Percentiles rank a stretch among this genome's conserved stretches.
Conservation (phyloP, 2,888 invertebrate genomes). For the Lapara coniferarum region DNA sequence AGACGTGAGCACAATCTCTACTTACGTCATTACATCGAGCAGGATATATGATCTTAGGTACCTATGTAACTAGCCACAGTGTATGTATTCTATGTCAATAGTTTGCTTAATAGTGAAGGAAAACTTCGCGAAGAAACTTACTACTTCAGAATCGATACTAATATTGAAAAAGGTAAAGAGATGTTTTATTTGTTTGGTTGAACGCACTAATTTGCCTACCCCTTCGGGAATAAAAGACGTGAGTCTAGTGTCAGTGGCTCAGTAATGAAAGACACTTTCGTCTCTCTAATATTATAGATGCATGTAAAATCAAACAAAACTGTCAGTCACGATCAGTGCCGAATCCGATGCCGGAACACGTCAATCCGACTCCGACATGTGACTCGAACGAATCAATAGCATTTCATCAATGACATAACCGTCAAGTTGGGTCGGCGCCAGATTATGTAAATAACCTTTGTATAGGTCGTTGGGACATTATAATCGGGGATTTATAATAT, state of each 20-base stretch:
- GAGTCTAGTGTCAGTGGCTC: no score
- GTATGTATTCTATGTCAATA: no score
- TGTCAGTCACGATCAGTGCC: not conserved
- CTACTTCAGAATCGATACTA: no score
- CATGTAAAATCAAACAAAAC: not conserved
- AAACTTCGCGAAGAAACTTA: not conserved
- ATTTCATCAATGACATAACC: conserved; percentile 6
- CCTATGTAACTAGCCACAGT: no score
- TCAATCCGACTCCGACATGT: not conserved
- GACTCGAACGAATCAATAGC: not conserved
- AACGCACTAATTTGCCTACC: no score
- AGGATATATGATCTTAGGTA: not conserved
- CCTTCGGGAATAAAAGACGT: no score
- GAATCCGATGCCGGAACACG: not conserved
- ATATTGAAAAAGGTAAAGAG: no score
- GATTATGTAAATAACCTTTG: conserved; percentile 11
- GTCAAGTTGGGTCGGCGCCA: conserved; percentile 8
- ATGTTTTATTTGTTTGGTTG: no score
- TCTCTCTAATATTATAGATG: no score
- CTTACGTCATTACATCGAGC: not conserved
- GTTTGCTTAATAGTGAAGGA: not conserved
- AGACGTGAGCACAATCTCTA: conserved; percentile 3
- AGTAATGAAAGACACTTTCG: no score
- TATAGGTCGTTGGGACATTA: not conserved
- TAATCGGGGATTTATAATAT: not conserved